Conservation (phyloP, 2,113 vertebrate species). For the Candoia aspera region DNA sequence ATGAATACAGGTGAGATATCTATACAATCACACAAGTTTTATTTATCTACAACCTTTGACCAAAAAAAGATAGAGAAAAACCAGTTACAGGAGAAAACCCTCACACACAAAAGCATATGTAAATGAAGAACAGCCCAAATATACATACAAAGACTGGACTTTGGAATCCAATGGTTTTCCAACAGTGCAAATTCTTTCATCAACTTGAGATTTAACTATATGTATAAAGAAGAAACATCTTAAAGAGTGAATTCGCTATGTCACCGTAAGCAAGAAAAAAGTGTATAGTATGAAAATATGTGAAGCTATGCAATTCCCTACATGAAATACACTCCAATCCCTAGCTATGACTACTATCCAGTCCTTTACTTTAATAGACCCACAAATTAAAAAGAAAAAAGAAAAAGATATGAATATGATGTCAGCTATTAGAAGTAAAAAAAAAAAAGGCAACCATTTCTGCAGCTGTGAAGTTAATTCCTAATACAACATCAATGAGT, state of each 20-base stretch:
- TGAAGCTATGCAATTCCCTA: slow-evolving; percentile 43
- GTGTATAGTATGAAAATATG: not conserved
- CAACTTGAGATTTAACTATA: slow-evolving; percentile 22
- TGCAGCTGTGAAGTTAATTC: slow-evolving; percentile 53
- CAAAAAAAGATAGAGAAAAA: not conserved
- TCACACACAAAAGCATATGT: not conserved
- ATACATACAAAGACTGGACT: slow-evolving; percentile 1
- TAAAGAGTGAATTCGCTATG: slow-evolving; percentile 43
- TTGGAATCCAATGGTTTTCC: not conserved
- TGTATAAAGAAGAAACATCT: slow-evolving; percentile 44
- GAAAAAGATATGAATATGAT: slow-evolving; percentile 58
- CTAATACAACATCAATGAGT: slow-evolving; percentile 39
- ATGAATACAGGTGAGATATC: slow-evolving; percentile 3
- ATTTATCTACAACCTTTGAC: slow-evolving; percentile 14
- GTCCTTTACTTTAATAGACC: slow-evolving; percentile 60
- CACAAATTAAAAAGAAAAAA: slow-evolving; percentile 69
- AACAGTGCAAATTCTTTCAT: slow-evolving; percentile 23
- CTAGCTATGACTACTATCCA: slow-evolving; percentile 48
- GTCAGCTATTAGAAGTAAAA: slow-evolving; percentile 51
- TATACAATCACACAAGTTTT: not conserved
- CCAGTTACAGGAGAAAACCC: not conserved
- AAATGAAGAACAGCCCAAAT: not conserved
- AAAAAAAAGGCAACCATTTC: slow-evolving; percentile 55
- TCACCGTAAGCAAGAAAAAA: slow-evolving; percentile 56
- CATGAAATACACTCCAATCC: slow-evolving; percentile 44